Evolutionary conservation across 2,797 vertebrate species (phyloP), one percentile per base, ranked within the genome.

Genomic region (Helostoma temminkii): DNA sequence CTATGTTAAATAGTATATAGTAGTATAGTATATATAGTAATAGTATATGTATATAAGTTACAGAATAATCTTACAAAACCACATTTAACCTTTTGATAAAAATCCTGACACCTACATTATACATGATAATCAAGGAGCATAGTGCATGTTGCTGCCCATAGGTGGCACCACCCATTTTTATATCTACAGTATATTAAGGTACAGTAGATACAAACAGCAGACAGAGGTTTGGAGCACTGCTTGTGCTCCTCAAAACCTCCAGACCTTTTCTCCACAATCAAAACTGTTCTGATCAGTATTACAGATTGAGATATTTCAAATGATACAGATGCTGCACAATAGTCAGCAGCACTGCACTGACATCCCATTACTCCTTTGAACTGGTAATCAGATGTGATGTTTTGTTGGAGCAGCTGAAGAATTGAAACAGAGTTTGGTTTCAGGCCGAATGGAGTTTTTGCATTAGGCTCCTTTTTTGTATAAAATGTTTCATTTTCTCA

Each of bases 111-210:
- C 5, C 2, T 45, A 26, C 4, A 46, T 9, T 37, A 26, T 42
- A 52, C 26, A 62, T 34, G 34, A 21, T 8, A 24, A 56, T 15
- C 26, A 42, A 48, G 9, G 18, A 76, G 45, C 15, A 71, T 30
- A 52, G 37, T 81, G 21, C 65, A 56, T 32, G 9, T n/a, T 66
- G 28, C 78, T 70, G 68, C 81, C 89, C 53, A 74, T 80, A 90
- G 89, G 78, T 83, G 89, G 82, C 74, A 81, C 73, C 71, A 78
- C 80, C 15, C 58, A 76, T 76, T 50, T 78, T 59, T 62, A 3
- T 71, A 65, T 84, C 21, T 42, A 53, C 49, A 70, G 45, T 70
- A 69, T 47, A 50, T 69, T 54, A 12, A 41, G 45, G 3, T 18
- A 19, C 37, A 41, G 15, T 18, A 18, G 18, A 42, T 15, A 12